Percentiles rank a stretch among this genome's conserved stretches.
These are phyloP conservation scores for Allophyes oxyacanthae DNA, from an alignment of 2,888 invertebrate species.

Conservation along the genomic window DNA sequence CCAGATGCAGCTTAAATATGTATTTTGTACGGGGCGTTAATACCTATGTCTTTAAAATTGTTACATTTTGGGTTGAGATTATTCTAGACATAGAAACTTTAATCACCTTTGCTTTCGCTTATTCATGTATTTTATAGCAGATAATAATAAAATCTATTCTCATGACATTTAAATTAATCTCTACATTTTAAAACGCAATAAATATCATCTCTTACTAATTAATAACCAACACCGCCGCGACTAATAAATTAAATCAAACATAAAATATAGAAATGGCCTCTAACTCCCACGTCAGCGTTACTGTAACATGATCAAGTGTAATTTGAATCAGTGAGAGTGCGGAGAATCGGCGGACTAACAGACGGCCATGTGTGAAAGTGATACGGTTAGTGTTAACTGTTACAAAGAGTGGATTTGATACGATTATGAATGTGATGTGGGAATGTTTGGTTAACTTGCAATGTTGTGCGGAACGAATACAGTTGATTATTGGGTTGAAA, in stretches of 20 bases:
- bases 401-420: slow-evolving; percentile 41
- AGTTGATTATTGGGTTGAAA: slow-evolving; percentile 1
- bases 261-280: slow-evolving; percentile 16
- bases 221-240: no score
- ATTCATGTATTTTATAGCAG: no score
- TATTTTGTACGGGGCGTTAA: no score
- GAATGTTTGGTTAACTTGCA: slow-evolving; percentile 19
- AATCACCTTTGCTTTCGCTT: no score
- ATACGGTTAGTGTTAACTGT: slow-evolving; percentile 51
- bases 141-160: no score
- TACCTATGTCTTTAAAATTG: no score
- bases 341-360: slow-evolving; percentile 50
- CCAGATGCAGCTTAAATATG: no score
- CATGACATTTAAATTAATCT: no score
- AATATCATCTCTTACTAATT: no score
- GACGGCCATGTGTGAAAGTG: slow-evolving; percentile 65
- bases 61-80: no score
- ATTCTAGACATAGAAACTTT: no score
- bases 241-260: slow-evolving; percentile 27
- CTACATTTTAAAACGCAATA: no score
- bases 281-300: slow-evolving; percentile 38
- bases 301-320: slow-evolving; percentile 53
- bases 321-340: slow-evolving; percentile 62
- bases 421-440: slow-evolving; percentile 9
- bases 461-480: slow-evolving; percentile 16